Evolutionary conservation across 2,888 invertebrate genomes (phyloP).

Genomic region (Lamellibrachia columna): DNA sequence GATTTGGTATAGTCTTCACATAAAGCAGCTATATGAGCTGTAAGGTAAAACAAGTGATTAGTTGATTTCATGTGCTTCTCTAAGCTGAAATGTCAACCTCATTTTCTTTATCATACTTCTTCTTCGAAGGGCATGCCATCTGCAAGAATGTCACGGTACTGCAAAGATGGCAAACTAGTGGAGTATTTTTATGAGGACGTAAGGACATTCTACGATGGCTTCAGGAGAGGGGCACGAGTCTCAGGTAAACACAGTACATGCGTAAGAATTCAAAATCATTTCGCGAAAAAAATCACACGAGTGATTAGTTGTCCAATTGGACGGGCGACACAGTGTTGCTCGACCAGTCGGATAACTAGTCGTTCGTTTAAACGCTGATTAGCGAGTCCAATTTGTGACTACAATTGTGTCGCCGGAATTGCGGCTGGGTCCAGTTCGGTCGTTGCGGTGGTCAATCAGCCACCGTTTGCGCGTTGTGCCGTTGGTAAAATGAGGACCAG

Average conservation of each 20-base stretch:
- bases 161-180: conserved; percentile 33
- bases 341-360: not conserved
- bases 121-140: not conserved
- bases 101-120: not conserved
- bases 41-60: not conserved
- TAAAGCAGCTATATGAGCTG: not conserved
- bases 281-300: not conserved
- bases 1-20: too few species aligned
- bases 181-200: conserved; percentile 36
- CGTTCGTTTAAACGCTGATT: not conserved
- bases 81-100: not conserved
- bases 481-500: too few species aligned
- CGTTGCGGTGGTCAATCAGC: too few species aligned
- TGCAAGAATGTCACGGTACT: conserved; percentile 14
- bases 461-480: too few species aligned
- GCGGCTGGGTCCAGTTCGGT: too few species aligned
- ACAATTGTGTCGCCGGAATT: too few species aligned
- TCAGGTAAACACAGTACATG: conserved; percentile 30
- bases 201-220: conserved; percentile 35
- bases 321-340: not conserved
- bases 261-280: not conserved
- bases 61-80: not conserved
- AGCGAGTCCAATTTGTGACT: too few species aligned
- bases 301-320: not conserved
- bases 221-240: conserved; percentile 33